Evolutionary conservation across 2,797 vertebrate species (phyloP).

Genomic region (Novumbra hubbsi): DNA sequence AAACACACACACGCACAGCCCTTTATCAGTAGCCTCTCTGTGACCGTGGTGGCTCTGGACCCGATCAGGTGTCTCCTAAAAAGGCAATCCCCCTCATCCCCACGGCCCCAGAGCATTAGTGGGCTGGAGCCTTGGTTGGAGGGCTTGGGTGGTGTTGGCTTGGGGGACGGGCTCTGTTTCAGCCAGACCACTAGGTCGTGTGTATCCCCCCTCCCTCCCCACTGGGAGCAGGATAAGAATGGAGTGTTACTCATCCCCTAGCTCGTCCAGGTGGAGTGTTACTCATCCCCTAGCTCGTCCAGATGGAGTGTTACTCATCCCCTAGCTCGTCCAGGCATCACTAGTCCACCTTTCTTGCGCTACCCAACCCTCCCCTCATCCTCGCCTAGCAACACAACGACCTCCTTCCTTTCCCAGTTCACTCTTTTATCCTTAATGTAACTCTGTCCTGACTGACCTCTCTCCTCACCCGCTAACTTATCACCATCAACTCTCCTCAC

Average conservation of each 20-base stretch:
- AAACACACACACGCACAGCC: constrained; percentile 34
- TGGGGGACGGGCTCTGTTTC: constrained; percentile 24
- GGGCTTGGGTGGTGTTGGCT: neutral
- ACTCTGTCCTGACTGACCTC: no score
- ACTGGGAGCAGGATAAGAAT: constrained; percentile 49
- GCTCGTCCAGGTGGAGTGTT: constrained; percentile 53
- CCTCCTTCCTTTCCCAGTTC: no score
- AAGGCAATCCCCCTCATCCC: constrained; percentile 74
- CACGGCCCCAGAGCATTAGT: constrained; percentile 28
- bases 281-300: no score
- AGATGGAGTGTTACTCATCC: constrained; percentile 46
- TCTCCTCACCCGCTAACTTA: no score
- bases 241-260: constrained; percentile 43
- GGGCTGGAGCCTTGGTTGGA: constrained; percentile 12
- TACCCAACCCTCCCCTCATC: neutral
- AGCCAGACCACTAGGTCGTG: constrained; percentile 63
- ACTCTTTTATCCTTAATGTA: no score
- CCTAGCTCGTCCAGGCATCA: no score
- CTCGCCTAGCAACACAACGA: no score
- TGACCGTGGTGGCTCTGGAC: constrained; percentile 48
- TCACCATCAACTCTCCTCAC: no score
- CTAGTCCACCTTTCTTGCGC: neutral
- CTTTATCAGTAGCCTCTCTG: constrained; percentile 71
- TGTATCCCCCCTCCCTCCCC: constrained; percentile 35
- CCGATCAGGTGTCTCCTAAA: constrained; percentile 79